Evolutionary conservation across 2,113 vertebrate species (phyloP).

Genomic region (Sula dactylatra): DNA sequence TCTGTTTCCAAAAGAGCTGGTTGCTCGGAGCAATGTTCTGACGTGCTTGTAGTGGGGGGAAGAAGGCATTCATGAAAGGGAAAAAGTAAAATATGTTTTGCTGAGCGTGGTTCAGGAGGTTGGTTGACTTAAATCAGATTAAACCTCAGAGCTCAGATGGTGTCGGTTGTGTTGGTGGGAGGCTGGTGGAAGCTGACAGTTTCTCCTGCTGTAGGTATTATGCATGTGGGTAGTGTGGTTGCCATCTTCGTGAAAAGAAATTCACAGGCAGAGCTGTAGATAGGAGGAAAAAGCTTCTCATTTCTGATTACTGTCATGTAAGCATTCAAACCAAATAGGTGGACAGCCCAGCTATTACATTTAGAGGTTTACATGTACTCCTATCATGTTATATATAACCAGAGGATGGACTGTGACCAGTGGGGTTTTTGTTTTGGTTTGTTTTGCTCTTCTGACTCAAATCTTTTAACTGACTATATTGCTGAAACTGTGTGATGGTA

Average conservation of each 20-base stretch:
- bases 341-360: not conserved
- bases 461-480: not conserved
- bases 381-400: accelerated
- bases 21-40: not conserved
- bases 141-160: not conserved
- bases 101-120: not conserved
- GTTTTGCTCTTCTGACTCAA: not conserved
- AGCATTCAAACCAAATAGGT: not conserved
- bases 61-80: not conserved
- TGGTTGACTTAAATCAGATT: not conserved
- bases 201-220: not conserved
- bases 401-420: not conserved
- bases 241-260: not conserved
- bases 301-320: not conserved
- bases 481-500: not conserved
- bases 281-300: not conserved
- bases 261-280: not conserved
- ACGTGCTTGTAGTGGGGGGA: not conserved
- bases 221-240: constrained; percentile 3
- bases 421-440: not conserved
- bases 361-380: not conserved
- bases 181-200: constrained; percentile 4
- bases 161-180: not conserved
- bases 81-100: not conserved
- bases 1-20: not conserved